Conservation (phyloP, 2,797 vertebrate species). For the Micropoecilia bifurca region DNA sequence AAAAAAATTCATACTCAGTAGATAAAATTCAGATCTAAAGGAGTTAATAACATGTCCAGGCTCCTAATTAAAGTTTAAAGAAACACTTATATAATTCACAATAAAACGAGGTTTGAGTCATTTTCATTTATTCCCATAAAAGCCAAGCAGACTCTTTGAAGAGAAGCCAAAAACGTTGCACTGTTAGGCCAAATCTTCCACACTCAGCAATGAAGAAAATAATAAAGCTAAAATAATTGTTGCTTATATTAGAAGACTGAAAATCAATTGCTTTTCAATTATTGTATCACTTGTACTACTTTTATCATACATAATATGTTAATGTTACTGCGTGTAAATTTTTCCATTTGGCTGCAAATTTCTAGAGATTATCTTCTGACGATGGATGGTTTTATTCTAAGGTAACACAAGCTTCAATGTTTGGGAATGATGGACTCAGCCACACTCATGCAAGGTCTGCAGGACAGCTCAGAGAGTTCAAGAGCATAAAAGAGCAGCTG, state of each 20-base stretch:
- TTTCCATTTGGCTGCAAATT: background rate
- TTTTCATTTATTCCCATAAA: background rate
- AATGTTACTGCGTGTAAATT: background rate
- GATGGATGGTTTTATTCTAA: background rate
- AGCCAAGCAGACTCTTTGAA: background rate
- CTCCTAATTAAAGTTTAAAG: background rate
- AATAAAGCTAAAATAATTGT: background rate
- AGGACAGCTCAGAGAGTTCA: conserved; percentile 42
- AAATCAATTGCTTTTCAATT: background rate
- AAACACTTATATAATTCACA: background rate
- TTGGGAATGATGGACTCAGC: conserved; percentile 10
- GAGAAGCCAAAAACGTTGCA: background rate
- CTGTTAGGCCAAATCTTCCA: background rate
- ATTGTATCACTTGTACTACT: background rate
- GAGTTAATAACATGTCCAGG: background rate
- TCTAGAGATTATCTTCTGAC: background rate
- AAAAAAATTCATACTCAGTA: no score
- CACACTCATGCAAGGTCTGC: conserved; percentile 39
- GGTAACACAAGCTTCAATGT: background rate
- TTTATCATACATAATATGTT: background rate
- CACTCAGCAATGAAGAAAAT: background rate
- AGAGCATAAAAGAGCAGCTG: conserved; percentile 57
- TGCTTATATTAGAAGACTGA: background rate
- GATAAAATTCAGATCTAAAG: no score
- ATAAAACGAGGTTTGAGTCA: background rate